These are phyloP conservation scores for Myotis lucifugus DNA, from an alignment of 2,113 vertebrate species.

Conservation along the genomic window DNA sequence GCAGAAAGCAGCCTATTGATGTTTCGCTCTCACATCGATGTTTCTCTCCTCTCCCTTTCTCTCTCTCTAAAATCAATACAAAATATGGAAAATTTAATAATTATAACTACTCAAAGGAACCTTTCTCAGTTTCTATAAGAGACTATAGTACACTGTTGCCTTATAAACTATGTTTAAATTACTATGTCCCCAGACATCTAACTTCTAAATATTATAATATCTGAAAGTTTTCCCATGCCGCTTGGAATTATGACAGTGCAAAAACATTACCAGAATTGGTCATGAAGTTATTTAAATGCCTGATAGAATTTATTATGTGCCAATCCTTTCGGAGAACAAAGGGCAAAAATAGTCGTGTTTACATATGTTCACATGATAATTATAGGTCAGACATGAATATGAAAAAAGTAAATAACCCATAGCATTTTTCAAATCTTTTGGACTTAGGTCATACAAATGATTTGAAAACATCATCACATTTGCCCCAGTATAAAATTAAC, in stretches of 20 bases:
- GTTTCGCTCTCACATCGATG: not conserved
- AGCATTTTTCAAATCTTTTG: not conserved
- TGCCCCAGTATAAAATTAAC: not conserved
- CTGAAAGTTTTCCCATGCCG: not conserved
- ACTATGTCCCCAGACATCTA: not conserved
- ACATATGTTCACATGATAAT: conserved; percentile 46
- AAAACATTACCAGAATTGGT: conserved; percentile 33
- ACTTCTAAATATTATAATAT: not conserved
- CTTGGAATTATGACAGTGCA: not conserved
- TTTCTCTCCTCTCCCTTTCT: not conserved
- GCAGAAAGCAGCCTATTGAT: not conserved
- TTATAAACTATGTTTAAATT: conserved; percentile 13
- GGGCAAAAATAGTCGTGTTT: conserved; percentile 16
- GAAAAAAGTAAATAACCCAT: not conserved
- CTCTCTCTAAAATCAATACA: not conserved
- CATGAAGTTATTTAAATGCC: conserved; percentile 32
- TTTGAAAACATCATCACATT: not conserved
- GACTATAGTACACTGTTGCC: not conserved
- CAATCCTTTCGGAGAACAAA: conserved; percentile 14
- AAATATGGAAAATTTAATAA: not conserved
- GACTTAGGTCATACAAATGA: not conserved
- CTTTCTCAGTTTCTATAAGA: not conserved
- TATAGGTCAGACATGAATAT: conserved; percentile 18
- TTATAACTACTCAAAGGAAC: not conserved
- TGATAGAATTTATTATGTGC: not conserved